Evolutionary conservation across 2,888 invertebrate genomes (phyloP), one percentile per base, ranked within the genome.

Genomic region (Seira musarum): DNA sequence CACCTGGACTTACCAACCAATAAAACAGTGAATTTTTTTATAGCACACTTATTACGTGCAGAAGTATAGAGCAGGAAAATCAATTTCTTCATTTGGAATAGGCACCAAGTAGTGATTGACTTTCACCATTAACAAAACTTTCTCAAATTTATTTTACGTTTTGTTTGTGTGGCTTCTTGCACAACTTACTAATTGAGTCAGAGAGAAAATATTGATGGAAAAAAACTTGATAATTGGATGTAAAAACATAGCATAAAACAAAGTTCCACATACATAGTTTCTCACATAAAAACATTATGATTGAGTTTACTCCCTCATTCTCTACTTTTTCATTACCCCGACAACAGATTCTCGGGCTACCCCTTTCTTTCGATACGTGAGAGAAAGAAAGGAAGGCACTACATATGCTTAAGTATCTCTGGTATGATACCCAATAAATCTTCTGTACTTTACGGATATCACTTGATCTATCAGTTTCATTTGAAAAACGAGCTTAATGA

Each of bases 151-250:
- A 3, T 49, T 15, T 24, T 30, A 30, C 30, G 30, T 21, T 35
- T 66, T n/a, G 73, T 30, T 60, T 40, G 40, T 40, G 40, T 40
- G 13, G 40, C 6, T 40, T 40, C 21, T 25, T n/a, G 53, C 46
- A 57, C 13, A 68, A 40, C 46, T 49, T 25, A 15, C 63, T 75
- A 75, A 75, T 75, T 75, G 53, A 64, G 70, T 61, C n/a, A 46
- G 64, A 25, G 30, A 22, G 49, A 25, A 25, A 61, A n/a, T 40
- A 67, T n/a, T n/a, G 53, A 1, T 22, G 49, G 19, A 67, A 49
- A 35, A 65, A 30, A 53, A 68, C 35, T 76, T 68, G 63, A 65
- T 69, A 76, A 76, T 76, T 76, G 69, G 70, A 53, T 46, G 22
- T 57, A 40, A 57, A 67, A 67, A 53, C 30, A 25, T 17, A 2